Evolutionary conservation across 1,140 invertebrate genomes (phyloP).

Genomic region (Limonius californicus): DNA sequence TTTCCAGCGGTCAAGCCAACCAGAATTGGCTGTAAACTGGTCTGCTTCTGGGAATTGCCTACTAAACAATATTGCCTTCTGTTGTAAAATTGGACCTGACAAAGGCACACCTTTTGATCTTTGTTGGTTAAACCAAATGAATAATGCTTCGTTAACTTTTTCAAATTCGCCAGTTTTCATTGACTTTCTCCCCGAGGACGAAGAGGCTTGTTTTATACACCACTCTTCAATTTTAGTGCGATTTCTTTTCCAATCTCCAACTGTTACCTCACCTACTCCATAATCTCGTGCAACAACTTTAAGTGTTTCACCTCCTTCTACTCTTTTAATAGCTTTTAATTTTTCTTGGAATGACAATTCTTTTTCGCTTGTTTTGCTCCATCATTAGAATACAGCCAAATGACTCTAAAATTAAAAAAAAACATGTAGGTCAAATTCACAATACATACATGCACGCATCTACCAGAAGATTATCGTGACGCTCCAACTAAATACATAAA

Average conservation of each 20-base stretch:
- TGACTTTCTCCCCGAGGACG: neutral
- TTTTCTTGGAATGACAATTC: slow-evolving; percentile 11
- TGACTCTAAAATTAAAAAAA: no score
- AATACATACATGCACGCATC: no score
- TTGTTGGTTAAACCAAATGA: slow-evolving; percentile 8
- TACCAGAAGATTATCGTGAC: no score
- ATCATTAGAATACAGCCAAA: no score
- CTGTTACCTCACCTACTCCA: neutral
- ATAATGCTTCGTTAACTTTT: neutral
- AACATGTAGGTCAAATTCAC: no score
- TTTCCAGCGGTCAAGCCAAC: slow-evolving; percentile 19
- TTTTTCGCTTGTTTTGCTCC: slow-evolving; percentile 9
- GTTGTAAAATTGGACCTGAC: slow-evolving; percentile 3
- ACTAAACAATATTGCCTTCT: slow-evolving; percentile 11
- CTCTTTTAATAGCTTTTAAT: slow-evolving; percentile 9
- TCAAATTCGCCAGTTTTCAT: slow-evolving; percentile 9
- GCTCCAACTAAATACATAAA: no score
- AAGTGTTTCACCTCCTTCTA: neutral
- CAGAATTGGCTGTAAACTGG: slow-evolving; percentile 17
- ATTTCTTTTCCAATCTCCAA: slow-evolving; percentile 4
- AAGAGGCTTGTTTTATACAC: slow-evolving; percentile 3
- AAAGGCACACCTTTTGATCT: slow-evolving; percentile 2
- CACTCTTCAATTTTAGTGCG: slow-evolving; percentile 8
- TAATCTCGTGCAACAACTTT: neutral
- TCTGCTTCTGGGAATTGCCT: neutral